A percentile compares a stretch with the other conserved stretches of the same genome.
These are phyloP conservation scores for Scolanthus callimorphus DNA, from an alignment of 92 coral and sea anemone species.

Conservation along the genomic window DNA sequence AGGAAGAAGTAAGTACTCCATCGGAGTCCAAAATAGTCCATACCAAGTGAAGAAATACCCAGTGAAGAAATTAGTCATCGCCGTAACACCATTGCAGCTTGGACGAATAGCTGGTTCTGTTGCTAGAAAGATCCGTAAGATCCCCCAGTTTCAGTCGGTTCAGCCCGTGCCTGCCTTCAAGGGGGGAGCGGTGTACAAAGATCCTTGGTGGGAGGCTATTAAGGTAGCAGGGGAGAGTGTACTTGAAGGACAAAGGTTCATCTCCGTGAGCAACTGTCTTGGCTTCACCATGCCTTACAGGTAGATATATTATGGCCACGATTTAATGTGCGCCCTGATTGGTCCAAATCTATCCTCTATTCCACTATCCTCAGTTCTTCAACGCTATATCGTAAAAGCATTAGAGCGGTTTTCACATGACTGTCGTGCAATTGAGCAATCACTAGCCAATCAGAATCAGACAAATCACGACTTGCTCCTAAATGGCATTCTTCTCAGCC, in stretches of 20 bases:
- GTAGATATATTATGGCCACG: constrained; percentile 10
- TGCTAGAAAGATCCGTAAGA: constrained; percentile 32
- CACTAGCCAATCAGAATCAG: too few relatives aligned
- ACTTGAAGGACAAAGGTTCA: constrained; percentile 11
- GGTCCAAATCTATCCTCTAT: too few relatives aligned
- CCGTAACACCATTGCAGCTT: constrained; percentile 38
- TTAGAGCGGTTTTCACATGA: too few relatives aligned
- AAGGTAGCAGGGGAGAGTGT: background rate
- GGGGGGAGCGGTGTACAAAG: constrained; percentile 8
- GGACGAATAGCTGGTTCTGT: constrained; percentile 30
- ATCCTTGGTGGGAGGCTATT: constrained; percentile 17
- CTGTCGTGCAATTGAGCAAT: too few relatives aligned
- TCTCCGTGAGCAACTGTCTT: constrained; percentile 46
- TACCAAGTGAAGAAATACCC: too few relatives aligned
- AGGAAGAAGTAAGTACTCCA: too few relatives aligned
- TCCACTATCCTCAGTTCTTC: too few relatives aligned
- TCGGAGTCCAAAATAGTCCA: too few relatives aligned
- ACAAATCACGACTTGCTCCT: too few relatives aligned
- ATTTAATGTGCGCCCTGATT: too few relatives aligned
- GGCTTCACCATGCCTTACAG: constrained; percentile 34
- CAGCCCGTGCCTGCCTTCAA: constrained; percentile 39
- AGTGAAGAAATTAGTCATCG: constrained; percentile 50
- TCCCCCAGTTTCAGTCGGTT: constrained; percentile 51
- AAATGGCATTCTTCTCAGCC: too few relatives aligned
- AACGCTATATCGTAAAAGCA: too few relatives aligned